Evolutionary conservation across 2,888 invertebrate genomes (phyloP).

Genomic region (Lymantria monacha): DNA sequence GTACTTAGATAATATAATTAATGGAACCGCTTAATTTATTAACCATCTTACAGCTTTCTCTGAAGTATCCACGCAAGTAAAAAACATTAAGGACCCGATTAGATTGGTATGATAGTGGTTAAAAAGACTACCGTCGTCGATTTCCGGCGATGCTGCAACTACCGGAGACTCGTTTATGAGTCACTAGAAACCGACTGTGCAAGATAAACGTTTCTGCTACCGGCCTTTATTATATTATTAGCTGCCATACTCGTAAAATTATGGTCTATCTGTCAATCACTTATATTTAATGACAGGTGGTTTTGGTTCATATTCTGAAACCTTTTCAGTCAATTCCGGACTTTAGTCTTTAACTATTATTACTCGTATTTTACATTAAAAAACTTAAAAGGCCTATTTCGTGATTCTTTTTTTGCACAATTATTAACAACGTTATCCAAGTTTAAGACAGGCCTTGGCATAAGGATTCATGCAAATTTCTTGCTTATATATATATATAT

Average conservation of each 20-base stretch:
- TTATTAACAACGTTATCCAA: too few species aligned
- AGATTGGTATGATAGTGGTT: conserved; percentile 47
- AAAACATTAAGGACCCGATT: conserved; percentile 47
- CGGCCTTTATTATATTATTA: conserved; percentile 34
- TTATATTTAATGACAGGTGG: conserved; percentile 52
- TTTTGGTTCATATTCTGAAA: conserved; percentile 29
- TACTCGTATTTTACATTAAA: too few species aligned
- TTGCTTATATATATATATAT: too few species aligned
- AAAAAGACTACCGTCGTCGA: conserved; percentile 36
- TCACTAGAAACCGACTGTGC: conserved; percentile 37
- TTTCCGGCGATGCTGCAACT: conserved; percentile 57
- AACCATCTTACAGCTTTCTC: neutral
- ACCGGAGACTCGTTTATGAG: conserved; percentile 38
- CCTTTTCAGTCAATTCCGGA: neutral
- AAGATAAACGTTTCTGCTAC: conserved; percentile 16
- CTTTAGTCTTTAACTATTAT: neutral
- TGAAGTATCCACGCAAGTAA: conserved; percentile 39
- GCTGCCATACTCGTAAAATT: conserved; percentile 41
- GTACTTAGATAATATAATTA: neutral
- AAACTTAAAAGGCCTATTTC: too few species aligned
- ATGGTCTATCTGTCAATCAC: conserved; percentile 47
- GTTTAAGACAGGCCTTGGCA: too few species aligned
- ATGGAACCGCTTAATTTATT: conserved; percentile 6
- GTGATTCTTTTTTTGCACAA: too few species aligned
- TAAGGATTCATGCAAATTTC: too few species aligned